phyloP scores from a whole-genome alignment of 2,797 vertebrate species.

The Cyprinella venusta region DNA sequence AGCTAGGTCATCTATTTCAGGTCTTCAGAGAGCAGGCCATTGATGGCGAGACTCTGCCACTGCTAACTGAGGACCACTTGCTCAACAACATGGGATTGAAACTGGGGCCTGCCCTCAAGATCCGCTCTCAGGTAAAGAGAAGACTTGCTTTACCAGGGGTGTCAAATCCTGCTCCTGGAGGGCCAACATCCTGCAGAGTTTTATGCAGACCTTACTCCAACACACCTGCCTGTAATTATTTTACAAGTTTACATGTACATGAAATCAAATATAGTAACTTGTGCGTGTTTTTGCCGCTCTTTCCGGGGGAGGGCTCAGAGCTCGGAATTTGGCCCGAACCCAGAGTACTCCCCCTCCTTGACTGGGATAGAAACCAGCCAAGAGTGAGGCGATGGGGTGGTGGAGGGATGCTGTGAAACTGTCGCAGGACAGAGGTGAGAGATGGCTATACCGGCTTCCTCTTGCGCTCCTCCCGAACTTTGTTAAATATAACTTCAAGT shows the following conservation, averaged over 20 bases:
- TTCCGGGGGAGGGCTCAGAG: too few relatives aligned
- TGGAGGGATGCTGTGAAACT: too few relatives aligned
- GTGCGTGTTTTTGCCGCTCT: too few relatives aligned
- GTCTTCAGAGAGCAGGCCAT: constrained; percentile 97
- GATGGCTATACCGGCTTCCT: too few relatives aligned
- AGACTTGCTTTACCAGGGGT: not conserved
- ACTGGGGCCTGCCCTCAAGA: constrained; percentile 95
- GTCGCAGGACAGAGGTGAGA: too few relatives aligned
- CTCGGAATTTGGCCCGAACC: too few relatives aligned
- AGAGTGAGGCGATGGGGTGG: too few relatives aligned
- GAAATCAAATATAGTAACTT: too few relatives aligned
- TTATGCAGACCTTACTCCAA: not conserved
- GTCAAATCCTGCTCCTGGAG: not conserved
- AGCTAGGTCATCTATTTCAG: constrained; percentile 70
- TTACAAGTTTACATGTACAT: too few relatives aligned
- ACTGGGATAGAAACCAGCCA: too few relatives aligned
- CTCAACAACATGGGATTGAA: constrained; percentile 97
- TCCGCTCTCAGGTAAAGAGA: constrained; percentile 89
- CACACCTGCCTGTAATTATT: not conserved
- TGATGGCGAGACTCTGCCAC: constrained; percentile 93
- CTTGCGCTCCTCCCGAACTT: too few relatives aligned
- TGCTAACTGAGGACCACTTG: constrained; percentile 95
- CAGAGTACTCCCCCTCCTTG: not conserved
- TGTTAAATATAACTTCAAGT: too few relatives aligned
- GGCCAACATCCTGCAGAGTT: not conserved